Evolutionary conservation across 2,888 invertebrate genomes (phyloP).

Genomic region (Platynereis dumerilii): DNA sequence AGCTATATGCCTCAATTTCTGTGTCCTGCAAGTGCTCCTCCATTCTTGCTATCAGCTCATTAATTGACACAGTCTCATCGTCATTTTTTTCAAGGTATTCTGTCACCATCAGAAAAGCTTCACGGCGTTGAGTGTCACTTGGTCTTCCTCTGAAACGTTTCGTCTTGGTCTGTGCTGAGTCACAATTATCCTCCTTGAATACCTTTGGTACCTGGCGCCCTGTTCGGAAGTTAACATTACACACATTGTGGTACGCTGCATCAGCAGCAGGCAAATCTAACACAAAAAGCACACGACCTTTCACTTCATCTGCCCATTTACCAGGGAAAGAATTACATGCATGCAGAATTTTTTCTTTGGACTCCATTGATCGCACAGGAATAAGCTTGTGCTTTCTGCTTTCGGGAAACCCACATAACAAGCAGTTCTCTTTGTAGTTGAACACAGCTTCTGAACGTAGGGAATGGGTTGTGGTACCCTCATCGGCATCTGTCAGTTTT

Average conservation of each 20-base stretch:
- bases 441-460: no score
- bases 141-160: background rate
- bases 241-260: conserved; percentile 17
- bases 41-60: conserved; percentile 8
- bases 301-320: background rate
- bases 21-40: background rate
- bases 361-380: no score
- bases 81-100: conserved; percentile 23
- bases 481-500: no score
- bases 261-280: conserved; percentile 19
- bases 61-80: conserved; percentile 18
- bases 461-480: no score
- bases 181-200: background rate
- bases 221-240: conserved; percentile 19
- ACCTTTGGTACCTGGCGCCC: background rate
- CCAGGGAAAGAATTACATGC: background rate
- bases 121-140: background rate
- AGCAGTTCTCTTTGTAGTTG: no score
- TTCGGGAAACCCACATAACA: no score
- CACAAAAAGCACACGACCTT: conserved; percentile 1
- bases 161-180: background rate
- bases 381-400: no score
- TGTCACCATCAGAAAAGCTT: conserved; percentile 20
- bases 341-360: no score
- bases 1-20: conserved; percentile 20